A percentile compares a stretch with the other conserved stretches of the same genome.
Conservation (phyloP, 2,888 invertebrate genomes). For the Tipula vernalis region DNA sequence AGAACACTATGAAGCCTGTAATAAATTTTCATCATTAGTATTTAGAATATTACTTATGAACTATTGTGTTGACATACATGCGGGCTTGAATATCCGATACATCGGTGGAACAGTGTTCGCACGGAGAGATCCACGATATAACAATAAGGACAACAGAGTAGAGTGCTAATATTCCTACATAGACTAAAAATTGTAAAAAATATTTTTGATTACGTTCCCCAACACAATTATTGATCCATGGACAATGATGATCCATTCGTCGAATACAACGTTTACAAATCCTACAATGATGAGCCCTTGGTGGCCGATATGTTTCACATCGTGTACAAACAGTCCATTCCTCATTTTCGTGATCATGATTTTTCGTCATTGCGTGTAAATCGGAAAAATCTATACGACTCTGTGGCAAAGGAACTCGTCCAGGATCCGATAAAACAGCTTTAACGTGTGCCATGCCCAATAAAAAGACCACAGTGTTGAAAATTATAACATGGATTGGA, state of each 20-base stretch:
- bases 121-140: slow-evolving; percentile 58
- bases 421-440: slow-evolving; percentile 82
- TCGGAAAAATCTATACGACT: slow-evolving; percentile 68
- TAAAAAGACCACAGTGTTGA: slow-evolving; percentile 66
- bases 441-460: slow-evolving; percentile 65
- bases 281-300: slow-evolving; percentile 77
- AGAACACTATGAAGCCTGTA: slow-evolving; percentile 69
- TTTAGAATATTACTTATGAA: slow-evolving; percentile 11
- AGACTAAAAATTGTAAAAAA: slow-evolving; percentile 77
- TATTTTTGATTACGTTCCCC: slow-evolving; percentile 87
- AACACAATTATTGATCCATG: slow-evolving; percentile 89
- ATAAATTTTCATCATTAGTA: slow-evolving; percentile 23
- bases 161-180: slow-evolving; percentile 52
- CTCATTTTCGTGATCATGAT: slow-evolving; percentile 41
- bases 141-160: slow-evolving; percentile 60
- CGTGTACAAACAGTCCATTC: slow-evolving; percentile 72
- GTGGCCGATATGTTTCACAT: slow-evolving; percentile 71
- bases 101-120: slow-evolving; percentile 50
- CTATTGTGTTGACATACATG: slow-evolving; percentile 45
- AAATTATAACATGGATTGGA: slow-evolving; percentile 62
- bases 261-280: slow-evolving; percentile 72
- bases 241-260: slow-evolving; percentile 44
- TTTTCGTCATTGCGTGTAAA: slow-evolving; percentile 45
- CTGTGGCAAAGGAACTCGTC: slow-evolving; percentile 66
- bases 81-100: slow-evolving; percentile 55